Base-by-base conservation (phyloP, 2,888 invertebrate genomes). In the Drosophila eohydei region DNA sequence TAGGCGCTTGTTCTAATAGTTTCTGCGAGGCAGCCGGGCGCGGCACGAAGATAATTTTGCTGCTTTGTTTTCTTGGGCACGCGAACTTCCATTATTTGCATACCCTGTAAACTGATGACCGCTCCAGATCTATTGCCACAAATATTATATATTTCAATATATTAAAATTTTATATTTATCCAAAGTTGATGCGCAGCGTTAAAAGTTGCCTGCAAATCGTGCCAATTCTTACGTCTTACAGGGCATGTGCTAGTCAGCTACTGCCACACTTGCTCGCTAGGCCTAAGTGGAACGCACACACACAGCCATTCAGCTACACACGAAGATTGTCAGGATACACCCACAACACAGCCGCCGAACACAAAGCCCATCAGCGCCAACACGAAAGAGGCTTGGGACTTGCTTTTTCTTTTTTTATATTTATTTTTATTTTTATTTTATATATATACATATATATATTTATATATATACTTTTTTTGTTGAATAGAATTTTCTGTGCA, bases 321-420 rank as follows among this genome's bases (percentile, higher is more conserved):
- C 32, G 50, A 30, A 77, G 60, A 66, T 68, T 63, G 82, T 72
- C 65, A 65, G 61, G 70, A 68, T 55, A 70, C 83, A 67, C 67
- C 82, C 75, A 70, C 52, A 71, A 51, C 76, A 56, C 43, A 76
- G 59, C 38, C 38, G 58, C 75, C 76, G 48, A 88, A 70, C 75
- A 89, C 81, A 89, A 83, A 87, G 83, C 89, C 89, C 87, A 89
- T 82, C 80, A 83, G 73, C 48, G 83, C 48, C 48, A 77, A 88
- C 83, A 86, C 88, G 88, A 83, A 87, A 87, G 78, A 87, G 83
- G 89, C 78, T 83, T 89, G 88, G 81, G 89, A 78, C n/a, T 61
- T 40, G 50, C 44, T 62, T 66, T 57, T 64, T 55, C 26, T 73
- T 46, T 16, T 36, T 12, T 36, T 11, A 21, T 61, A 57, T 62